These are phyloP conservation scores for Magallana angulata DNA, from an alignment of 1,140 invertebrate genomes.

Conservation along the genomic window DNA sequence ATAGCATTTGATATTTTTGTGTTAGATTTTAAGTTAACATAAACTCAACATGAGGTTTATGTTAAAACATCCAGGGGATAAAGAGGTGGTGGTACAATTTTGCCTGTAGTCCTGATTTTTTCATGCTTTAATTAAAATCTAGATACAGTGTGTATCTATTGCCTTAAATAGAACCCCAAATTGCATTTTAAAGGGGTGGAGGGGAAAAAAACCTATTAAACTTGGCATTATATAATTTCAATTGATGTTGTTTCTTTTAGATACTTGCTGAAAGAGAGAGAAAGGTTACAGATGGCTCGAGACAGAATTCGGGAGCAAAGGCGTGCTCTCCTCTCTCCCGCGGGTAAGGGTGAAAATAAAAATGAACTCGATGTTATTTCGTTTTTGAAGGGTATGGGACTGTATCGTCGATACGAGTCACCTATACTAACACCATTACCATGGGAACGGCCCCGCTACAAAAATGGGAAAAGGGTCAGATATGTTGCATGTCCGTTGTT, in stretches of 20 bases:
- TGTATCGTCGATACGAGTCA: conserved; percentile 48
- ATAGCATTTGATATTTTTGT: no score
- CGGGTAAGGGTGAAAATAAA: conserved; percentile 58
- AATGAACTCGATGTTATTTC: conserved; percentile 51
- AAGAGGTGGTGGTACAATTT: no score
- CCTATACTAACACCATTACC: conserved; percentile 5
- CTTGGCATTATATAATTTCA: no score
- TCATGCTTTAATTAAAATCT: no score
- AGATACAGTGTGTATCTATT: no score
- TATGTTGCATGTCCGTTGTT: conserved; percentile 1
- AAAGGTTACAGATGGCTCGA: conserved; percentile 64
- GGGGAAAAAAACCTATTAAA: no score
- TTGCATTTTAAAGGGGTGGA: no score
- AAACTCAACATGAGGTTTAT: no score
- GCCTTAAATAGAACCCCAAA: no score
- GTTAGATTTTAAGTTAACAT: no score
- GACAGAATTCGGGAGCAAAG: conserved; percentile 61
- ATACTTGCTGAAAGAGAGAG: conserved; percentile 61
- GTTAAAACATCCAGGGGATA: no score
- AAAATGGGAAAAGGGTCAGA: conserved; percentile 32
- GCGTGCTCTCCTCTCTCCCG: conserved; percentile 54
- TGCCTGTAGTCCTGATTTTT: no score
- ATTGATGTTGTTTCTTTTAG: conserved; percentile 35
- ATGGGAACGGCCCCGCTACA: conserved; percentile 23
- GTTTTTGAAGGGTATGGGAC: conserved; percentile 52